A percentile compares a stretch with the other conserved stretches of the same genome.
Evolutionary conservation across 1,140 invertebrate species (phyloP).

Genomic region (Capitella teleta): DNA sequence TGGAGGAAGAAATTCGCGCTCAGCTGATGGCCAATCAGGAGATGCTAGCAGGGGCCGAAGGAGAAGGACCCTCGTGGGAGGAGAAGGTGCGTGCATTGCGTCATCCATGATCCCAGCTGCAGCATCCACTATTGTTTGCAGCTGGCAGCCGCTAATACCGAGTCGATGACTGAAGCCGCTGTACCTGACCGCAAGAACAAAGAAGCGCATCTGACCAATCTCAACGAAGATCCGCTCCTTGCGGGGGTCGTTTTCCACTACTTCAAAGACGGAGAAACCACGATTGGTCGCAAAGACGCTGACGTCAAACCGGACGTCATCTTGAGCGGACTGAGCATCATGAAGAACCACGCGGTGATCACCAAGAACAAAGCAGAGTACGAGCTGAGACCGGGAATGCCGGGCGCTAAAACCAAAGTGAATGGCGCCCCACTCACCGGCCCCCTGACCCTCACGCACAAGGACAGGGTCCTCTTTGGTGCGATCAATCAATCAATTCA

Average conservation of each 20-base stretch:
- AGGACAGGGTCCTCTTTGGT: constrained; percentile 43
- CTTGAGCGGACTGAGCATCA: constrained; percentile 39
- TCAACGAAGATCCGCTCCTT: constrained; percentile 43
- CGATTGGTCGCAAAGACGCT: constrained; percentile 37
- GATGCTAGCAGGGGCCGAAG: constrained; percentile 20
- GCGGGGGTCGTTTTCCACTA: constrained; percentile 40
- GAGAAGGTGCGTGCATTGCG: constrained; percentile 24
- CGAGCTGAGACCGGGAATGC: constrained; percentile 26
- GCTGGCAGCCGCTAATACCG: constrained; percentile 13
- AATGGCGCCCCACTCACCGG: constrained; percentile 37
- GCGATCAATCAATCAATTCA: no score
- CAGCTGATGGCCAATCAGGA: constrained; percentile 39
- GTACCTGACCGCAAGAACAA: constrained; percentile 21
- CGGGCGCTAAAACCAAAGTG: constrained; percentile 36
- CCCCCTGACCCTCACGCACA: constrained; percentile 25
- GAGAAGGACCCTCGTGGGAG: constrained; percentile 23
- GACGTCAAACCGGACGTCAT: constrained; percentile 28
- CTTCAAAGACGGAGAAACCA: constrained; percentile 25
- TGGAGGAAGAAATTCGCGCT: constrained; percentile 40
- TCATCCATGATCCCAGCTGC: not conserved
- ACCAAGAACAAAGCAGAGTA: constrained; percentile 19
- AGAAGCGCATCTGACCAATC: constrained; percentile 33
- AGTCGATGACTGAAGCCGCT: not conserved
- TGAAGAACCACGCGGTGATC: constrained; percentile 36
- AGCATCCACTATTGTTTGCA: constrained; percentile 5